Evolutionary conservation across 2,113 vertebrate genomes (phyloP).

Genomic region (Mormoops blainvillei): DNA sequence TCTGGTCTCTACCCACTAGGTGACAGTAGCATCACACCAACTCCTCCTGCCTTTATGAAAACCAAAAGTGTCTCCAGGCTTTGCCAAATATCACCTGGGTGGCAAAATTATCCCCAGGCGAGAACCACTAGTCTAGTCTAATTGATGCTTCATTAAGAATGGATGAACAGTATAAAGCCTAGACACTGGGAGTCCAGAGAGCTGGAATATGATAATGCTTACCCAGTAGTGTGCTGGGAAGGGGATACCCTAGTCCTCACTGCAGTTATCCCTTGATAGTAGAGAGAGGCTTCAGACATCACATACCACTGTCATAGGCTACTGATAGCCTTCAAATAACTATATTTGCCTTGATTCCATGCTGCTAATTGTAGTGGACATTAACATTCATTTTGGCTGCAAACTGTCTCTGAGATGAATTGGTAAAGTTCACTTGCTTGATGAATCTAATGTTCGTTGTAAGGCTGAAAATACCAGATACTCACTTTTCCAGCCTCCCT

Average conservation of each 20-base stretch:
- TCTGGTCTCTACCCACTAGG: not conserved
- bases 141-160: not conserved
- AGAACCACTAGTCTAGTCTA: not conserved
- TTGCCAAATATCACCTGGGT: not conserved
- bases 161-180: not conserved
- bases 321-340: not conserved
- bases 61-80: not conserved
- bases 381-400: not conserved
- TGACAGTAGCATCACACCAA: not conserved
- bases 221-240: not conserved
- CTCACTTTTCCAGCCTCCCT: not conserved
- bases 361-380: not conserved
- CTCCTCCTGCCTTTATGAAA: not conserved
- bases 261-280: not conserved
- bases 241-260: not conserved
- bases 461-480: not conserved
- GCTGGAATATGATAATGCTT: not conserved
- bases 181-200: not conserved
- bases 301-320: not conserved
- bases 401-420: not conserved
- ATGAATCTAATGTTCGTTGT: not conserved
- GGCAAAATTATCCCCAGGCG: not conserved
- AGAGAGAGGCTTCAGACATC: not conserved
- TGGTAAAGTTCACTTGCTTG: not conserved
- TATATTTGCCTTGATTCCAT: not conserved